Evolutionary conservation across 2,113 vertebrate species (phyloP).

Genomic region (Paramormyrops kingsleyae): DNA sequence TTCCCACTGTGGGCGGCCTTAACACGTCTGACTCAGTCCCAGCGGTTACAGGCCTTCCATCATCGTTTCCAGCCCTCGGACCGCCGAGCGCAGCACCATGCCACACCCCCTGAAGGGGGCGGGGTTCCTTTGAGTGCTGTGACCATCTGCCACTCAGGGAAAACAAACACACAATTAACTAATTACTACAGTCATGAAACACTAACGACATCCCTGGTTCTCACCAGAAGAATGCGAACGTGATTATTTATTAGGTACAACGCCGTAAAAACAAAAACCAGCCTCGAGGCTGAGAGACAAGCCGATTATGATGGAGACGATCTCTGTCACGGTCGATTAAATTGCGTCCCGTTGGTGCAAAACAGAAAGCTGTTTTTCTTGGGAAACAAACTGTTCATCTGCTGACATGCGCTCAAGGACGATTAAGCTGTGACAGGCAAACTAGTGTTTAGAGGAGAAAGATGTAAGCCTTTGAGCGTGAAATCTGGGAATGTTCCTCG

Average conservation of each 20-base stretch:
- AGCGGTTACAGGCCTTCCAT: background rate
- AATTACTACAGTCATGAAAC: background rate
- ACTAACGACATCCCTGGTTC: background rate
- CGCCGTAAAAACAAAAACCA: background rate
- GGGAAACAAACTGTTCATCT: background rate
- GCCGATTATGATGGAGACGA: background rate
- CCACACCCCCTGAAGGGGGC: background rate
- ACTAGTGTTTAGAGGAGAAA: background rate
- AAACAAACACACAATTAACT: background rate
- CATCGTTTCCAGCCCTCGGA: background rate
- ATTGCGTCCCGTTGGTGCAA: background rate
- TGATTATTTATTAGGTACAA: background rate
- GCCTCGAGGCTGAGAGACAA: background rate
- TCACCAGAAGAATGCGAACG: background rate
- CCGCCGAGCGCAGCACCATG: background rate
- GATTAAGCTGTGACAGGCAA: background rate
- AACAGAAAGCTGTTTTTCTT: background rate
- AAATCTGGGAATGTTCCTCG: background rate
- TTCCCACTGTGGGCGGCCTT: background rate
- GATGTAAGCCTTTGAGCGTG: background rate
- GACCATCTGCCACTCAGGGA: background rate
- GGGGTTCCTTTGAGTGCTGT: background rate
- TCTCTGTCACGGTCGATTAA: background rate
- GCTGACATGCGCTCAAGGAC: background rate
- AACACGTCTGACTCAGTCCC: background rate